A percentile compares a stretch with the other conserved stretches of the same genome.
phyloP scores from a whole-genome alignment of 2,888 invertebrate genomes.

The Aelia acuminata region DNA sequence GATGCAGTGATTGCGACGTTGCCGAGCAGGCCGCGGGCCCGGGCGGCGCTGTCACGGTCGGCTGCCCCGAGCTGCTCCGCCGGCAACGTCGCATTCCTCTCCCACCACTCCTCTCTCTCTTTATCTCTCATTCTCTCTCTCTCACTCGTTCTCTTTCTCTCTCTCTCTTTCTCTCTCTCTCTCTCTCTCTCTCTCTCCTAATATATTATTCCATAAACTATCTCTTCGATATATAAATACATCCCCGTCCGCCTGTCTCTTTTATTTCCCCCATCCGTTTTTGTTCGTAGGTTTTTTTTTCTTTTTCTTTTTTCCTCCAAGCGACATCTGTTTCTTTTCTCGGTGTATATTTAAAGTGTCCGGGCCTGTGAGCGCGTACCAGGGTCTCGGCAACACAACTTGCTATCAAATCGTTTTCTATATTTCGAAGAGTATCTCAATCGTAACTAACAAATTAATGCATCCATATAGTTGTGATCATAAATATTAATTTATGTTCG shows the following conservation, averaged over 20 bases:
- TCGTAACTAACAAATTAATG: no score
- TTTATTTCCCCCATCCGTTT: conserved; percentile 9
- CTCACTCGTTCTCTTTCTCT: conserved; percentile 54
- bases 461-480: no score
- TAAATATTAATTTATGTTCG: no score
- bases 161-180: conserved; percentile 52
- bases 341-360: conserved; percentile 3
- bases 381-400: not conserved
- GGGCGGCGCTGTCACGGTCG: conserved; percentile 55
- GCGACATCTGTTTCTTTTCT: conserved; percentile 26
- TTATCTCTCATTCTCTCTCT: no score
- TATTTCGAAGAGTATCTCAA: not conserved
- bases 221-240: conserved; percentile 29
- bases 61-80: conserved; percentile 13
- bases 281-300: not conserved
- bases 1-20: conserved; percentile 53
- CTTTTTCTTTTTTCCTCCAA: not conserved
- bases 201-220: conserved; percentile 39
- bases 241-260: not conserved
- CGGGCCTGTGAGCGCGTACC: not conserved
- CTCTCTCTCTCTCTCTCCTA: conserved; percentile 51
- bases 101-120: conserved; percentile 50
- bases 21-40: not conserved
- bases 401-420: not conserved
- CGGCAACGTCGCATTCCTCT: conserved; percentile 57